Evolutionary conservation across 2,113 vertebrate genomes (phyloP).

Genomic region (Charina bottae): DNA sequence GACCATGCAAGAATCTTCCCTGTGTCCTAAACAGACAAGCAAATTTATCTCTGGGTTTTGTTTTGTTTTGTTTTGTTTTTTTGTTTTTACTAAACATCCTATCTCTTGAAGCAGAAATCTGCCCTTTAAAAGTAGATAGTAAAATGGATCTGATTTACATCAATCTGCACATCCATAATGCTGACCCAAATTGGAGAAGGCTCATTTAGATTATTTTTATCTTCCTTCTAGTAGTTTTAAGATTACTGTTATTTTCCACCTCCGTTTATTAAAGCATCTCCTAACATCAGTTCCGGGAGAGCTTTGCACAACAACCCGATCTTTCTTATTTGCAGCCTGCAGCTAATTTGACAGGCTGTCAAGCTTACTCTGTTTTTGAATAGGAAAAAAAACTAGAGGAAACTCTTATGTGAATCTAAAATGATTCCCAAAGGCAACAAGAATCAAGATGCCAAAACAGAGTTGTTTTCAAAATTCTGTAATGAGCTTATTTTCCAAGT

Average conservation of each 20-base stretch:
- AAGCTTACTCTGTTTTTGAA: not conserved
- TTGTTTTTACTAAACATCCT: not conserved
- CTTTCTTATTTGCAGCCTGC: not conserved
- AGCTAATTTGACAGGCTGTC: slow-evolving; percentile 7
- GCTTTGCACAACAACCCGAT: not conserved
- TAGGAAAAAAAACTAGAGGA: not conserved
- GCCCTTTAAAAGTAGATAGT: not conserved
- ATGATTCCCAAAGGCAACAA: not conserved
- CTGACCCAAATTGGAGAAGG: not conserved
- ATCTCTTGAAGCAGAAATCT: not conserved
- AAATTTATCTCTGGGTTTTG: not conserved
- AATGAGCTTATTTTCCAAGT: not conserved
- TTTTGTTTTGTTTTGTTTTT: no score
- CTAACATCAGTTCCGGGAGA: not conserved
- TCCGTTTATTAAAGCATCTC: not conserved
- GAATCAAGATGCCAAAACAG: not conserved
- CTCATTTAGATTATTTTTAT: not conserved
- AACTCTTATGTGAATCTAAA: not conserved
- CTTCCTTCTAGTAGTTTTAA: not conserved
- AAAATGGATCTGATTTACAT: not conserved
- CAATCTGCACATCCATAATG: not conserved
- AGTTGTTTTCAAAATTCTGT: not conserved
- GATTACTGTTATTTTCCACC: not conserved
- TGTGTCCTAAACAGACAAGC: not conserved
- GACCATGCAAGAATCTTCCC: not conserved